Conservation (phyloP, 1,140 invertebrate genomes). For the Drosophila subpulchrella region DNA sequence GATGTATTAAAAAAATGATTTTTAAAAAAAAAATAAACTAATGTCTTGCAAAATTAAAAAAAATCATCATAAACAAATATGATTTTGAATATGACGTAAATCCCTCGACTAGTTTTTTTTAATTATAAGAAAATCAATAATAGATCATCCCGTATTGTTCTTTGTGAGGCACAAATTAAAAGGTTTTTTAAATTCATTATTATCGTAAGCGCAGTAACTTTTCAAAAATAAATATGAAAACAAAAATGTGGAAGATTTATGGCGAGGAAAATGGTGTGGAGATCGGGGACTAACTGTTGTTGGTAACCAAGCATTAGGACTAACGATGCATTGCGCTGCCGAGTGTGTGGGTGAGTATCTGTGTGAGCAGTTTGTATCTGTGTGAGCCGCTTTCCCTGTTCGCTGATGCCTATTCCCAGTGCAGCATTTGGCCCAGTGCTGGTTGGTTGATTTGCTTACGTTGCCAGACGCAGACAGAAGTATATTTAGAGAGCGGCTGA, state of each 20-base stretch:
- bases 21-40: no score
- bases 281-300: slow-evolving; percentile 14
- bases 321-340: slow-evolving; percentile 43
- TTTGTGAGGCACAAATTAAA: no score
- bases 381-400: slow-evolving; percentile 21
- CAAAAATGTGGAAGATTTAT: slow-evolving; percentile 7
- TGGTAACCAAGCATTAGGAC: slow-evolving; percentile 40
- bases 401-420: slow-evolving; percentile 58
- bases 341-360: slow-evolving; percentile 13
- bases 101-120: no score
- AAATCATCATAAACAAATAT: no score
- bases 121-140: no score
- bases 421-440: slow-evolving; percentile 69
- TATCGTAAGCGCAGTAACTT: background rate
- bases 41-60: no score
- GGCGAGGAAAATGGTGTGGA: background rate
- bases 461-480: slow-evolving; percentile 68
- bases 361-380: slow-evolving; percentile 6
- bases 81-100: no score
- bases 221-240: slow-evolving; percentile 18
- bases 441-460: slow-evolving; percentile 75
- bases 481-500: slow-evolving; percentile 52
- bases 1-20: no score
- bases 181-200: background rate
- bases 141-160: no score